Evolutionary conservation across 2,113 vertebrate genomes (phyloP).

Genomic region (Entosphenus tridentatus): DNA sequence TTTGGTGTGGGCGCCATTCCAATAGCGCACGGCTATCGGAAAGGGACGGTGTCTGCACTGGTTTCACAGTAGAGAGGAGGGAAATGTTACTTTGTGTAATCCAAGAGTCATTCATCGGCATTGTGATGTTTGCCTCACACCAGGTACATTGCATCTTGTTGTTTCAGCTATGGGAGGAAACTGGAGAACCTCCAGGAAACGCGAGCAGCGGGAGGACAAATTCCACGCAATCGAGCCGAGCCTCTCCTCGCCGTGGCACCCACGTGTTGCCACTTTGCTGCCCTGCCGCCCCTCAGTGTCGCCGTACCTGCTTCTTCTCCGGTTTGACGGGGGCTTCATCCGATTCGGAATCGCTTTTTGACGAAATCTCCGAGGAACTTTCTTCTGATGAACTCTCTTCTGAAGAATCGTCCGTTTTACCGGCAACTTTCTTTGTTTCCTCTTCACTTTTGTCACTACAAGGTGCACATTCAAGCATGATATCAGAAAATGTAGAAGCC

Average conservation of each 20-base stretch:
- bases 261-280: not conserved
- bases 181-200: not conserved
- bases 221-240: not conserved
- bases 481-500: not conserved
- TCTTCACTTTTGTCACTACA: not conserved
- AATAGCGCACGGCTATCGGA: not conserved
- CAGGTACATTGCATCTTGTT: no score
- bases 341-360: constrained; percentile 1
- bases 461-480: not conserved
- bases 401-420: not conserved
- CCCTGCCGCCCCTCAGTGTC: not conserved
- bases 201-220: not conserved
- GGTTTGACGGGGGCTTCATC: not conserved
- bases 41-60: not conserved
- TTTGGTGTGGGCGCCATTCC: not conserved
- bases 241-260: not conserved
- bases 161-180: not conserved
- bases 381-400: constrained; percentile 1
- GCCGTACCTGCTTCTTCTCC: not conserved
- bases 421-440: not conserved
- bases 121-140: no score
- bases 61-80: not conserved
- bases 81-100: not conserved
- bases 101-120: not conserved
- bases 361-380: not conserved